Evolutionary conservation across 37 sponge, comb jelly and placozoan species (phyloP), one percentile per base, ranked within the genome.

Genomic region (Cladorhizidae sp.): DNA sequence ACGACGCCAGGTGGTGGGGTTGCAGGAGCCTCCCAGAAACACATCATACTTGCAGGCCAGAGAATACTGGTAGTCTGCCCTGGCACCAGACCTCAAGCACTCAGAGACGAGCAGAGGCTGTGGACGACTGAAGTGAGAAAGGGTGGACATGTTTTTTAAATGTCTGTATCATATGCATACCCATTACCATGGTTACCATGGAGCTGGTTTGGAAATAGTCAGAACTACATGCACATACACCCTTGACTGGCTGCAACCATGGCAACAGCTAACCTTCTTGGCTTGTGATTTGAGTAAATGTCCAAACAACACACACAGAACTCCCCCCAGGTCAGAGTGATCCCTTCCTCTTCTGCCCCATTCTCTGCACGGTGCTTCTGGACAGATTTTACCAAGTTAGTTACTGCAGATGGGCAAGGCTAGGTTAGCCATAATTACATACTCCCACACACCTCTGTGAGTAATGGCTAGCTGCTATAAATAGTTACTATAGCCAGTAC

Each of bases 11-110:
- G 94, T 90, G 52, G 97, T 96, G n/a, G 97, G 97, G 70, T 96
- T 96, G 43, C 97, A 96, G 20, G 97, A 93, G 12, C 97, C 97
- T 5, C 94, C 97, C 0, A 96, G 84, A 67, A 96, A 96, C 56
- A 96, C 97, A 72, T 42, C 81, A 85, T 43, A 20, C 35, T 54
- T 22, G 29, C 74, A 74, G 22, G 36, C 23, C 5, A 3, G 8
- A 5, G 36, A 25, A 2, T 7, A 7, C n/a, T 65, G 35, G 31
- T 65, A 31, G 18, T 33, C n/a, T n/a, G n/a, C n/a, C n/a, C n/a
- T n/a, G n/a, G n/a, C n/a, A n/a, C n/a, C n/a, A n/a, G n/a, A n/a
- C n/a, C n/a, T n/a, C n/a, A n/a, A n/a, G n/a, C n/a, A n/a, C n/a
- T n/a, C n/a, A n/a, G n/a, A n/a, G n/a, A n/a, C n/a, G n/a, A n/a